A percentile compares a stretch with the other conserved stretches of the same genome.
Conservation (phyloP, 1,140 invertebrate species). For the Berghia stephanieae region DNA sequence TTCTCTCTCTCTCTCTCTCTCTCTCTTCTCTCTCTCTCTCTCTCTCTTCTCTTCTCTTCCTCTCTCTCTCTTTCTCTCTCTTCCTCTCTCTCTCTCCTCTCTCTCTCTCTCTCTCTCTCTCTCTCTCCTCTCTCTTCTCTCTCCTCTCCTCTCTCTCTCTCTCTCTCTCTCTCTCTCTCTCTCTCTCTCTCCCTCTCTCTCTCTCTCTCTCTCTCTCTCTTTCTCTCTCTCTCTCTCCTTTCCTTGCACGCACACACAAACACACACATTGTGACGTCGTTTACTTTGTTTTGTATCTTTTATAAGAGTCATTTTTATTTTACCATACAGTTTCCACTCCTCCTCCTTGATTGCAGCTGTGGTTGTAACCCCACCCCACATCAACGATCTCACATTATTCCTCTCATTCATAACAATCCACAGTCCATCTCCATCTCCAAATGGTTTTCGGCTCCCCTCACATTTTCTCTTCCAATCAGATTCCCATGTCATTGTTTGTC, state of each 20-base stretch:
- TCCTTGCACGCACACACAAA: too few relatives aligned
- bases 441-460: too few relatives aligned
- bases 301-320: neutral
- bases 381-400: too few relatives aligned
- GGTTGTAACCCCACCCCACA: too few relatives aligned
- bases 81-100: neutral
- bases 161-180: neutral
- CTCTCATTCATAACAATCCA: too few relatives aligned
- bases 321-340: too few relatives aligned
- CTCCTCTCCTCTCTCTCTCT: neutral
- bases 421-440: too few relatives aligned
- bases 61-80: neutral
- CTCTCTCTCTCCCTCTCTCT: neutral
- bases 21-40: neutral
- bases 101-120: neutral
- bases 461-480: too few relatives aligned
- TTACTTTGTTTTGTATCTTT: neutral
- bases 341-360: too few relatives aligned
- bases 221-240: too few relatives aligned
- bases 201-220: neutral
- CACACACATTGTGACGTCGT: neutral
- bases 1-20: neutral
- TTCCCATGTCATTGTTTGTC: too few relatives aligned
- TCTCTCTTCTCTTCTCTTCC: neutral
- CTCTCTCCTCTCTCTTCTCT: neutral